Conservation (phyloP, 1,140 invertebrate genomes). For the Pectinophora gossypiella region DNA sequence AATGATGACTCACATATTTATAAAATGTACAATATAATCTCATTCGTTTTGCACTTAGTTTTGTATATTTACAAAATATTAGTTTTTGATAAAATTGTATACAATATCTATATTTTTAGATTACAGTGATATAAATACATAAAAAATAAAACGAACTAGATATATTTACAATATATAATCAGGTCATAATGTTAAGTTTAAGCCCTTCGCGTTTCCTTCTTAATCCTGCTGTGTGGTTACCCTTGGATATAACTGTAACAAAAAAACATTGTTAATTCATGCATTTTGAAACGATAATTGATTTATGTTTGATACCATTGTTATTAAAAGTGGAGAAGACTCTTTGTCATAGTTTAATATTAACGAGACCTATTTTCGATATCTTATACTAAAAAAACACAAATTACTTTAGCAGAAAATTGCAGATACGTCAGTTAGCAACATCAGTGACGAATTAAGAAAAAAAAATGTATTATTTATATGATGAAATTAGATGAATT, state of each 20-base stretch:
- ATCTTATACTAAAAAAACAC: too few relatives aligned
- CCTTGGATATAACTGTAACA: conserved; percentile 67
- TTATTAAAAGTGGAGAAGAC: too few relatives aligned
- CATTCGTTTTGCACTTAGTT: conserved; percentile 65
- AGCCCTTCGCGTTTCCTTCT: conserved; percentile 23
- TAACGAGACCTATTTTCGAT: too few relatives aligned
- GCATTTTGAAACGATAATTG: too few relatives aligned
- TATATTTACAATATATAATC: conserved; percentile 59
- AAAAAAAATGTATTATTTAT: too few relatives aligned
- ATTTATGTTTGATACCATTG: too few relatives aligned
- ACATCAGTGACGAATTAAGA: too few relatives aligned
- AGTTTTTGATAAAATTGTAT: conserved; percentile 70
- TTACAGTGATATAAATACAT: conserved; percentile 72
- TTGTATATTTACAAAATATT: conserved; percentile 74
- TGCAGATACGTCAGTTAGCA: too few relatives aligned
- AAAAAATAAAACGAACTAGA: conserved; percentile 64
- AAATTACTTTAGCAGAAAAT: too few relatives aligned
- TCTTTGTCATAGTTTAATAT: too few relatives aligned
- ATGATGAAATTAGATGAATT: too few relatives aligned
- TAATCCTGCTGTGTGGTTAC: conserved; percentile 65
- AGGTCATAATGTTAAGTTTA: conserved; percentile 43
- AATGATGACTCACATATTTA: conserved; percentile 68
- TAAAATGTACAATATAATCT: conserved; percentile 75
- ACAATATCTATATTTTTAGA: conserved; percentile 62
- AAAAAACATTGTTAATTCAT: too few relatives aligned